Conservation (phyloP, 2,888 invertebrate genomes). For the Stenotaenia linearis region DNA sequence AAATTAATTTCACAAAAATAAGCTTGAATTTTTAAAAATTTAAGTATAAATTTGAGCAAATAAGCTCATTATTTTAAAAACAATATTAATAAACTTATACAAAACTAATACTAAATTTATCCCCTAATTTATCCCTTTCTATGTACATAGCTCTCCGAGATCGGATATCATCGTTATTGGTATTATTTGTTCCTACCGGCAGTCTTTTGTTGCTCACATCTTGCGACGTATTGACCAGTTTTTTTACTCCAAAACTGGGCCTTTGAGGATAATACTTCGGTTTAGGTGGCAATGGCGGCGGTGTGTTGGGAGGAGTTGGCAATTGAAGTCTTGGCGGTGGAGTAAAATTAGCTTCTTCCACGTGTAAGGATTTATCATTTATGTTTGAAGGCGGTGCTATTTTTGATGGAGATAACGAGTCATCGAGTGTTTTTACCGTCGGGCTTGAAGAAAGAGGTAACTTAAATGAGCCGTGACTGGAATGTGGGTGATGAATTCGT, state of each 20-base stretch:
- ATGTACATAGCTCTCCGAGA: not conserved
- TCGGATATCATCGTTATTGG: not conserved
- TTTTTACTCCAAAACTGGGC: not conserved
- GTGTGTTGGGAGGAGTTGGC: not conserved
- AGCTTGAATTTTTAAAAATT: too few relatives aligned
- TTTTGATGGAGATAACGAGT: not conserved
- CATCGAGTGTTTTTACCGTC: too few relatives aligned
- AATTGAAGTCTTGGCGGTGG: not conserved
- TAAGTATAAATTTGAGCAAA: too few relatives aligned
- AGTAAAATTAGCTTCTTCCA: slow-evolving; percentile 12
- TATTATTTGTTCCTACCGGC: not conserved
- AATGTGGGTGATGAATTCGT: not conserved
- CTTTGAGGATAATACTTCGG: not conserved
- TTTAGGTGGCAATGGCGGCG: slow-evolving; percentile 19
- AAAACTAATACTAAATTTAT: slow-evolving; percentile 34
- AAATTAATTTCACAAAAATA: too few relatives aligned
- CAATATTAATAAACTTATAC: too few relatives aligned
- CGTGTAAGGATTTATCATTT: not conserved
- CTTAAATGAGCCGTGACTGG: not conserved
- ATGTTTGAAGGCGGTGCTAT: not conserved
- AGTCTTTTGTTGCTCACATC: not conserved
- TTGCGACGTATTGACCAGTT: too few relatives aligned
- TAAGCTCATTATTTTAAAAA: too few relatives aligned
- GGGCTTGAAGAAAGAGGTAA: not conserved
- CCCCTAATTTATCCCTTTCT: not conserved